Percentiles rank a stretch among this genome's conserved stretches.
Evolutionary conservation across 2,113 vertebrate species (phyloP).

Genomic region (Tiliqua scincoides): DNA sequence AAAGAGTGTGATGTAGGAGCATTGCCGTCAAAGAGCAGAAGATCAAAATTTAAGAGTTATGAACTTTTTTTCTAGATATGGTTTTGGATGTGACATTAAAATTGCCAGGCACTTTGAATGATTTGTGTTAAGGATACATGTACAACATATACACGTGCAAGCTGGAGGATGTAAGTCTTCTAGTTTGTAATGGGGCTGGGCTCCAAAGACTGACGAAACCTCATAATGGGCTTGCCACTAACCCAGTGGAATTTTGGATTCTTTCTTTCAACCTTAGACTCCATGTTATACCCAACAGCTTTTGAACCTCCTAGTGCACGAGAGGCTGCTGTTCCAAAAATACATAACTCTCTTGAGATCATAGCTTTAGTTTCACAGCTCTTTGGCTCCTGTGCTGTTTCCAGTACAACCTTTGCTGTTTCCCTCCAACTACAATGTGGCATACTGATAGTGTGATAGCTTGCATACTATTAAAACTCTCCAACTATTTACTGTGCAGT

Average conservation of each 20-base stretch:
- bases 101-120: background rate
- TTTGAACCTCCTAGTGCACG: no score
- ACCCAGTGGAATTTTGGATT: no score
- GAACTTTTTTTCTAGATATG: no score
- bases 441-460: background rate
- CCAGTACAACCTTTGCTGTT: background rate
- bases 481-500: background rate
- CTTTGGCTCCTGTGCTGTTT: background rate
- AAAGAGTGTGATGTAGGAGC: background rate
- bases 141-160: no score
- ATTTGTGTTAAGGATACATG: background rate
- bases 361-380: background rate
- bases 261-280: no score
- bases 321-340: background rate
- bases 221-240: background rate
- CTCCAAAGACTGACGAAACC: background rate
- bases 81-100: background rate
- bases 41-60: no score
- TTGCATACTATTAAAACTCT: background rate
- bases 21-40: background rate
- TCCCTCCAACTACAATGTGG: background rate
- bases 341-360: background rate
- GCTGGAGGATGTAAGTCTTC: background rate
- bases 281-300: no score
- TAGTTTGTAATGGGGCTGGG: background rate